Evolutionary conservation across 2,888 invertebrate species (phyloP), one percentile per base, ranked within the genome.

Genomic region (Stegophylla sp.): DNA sequence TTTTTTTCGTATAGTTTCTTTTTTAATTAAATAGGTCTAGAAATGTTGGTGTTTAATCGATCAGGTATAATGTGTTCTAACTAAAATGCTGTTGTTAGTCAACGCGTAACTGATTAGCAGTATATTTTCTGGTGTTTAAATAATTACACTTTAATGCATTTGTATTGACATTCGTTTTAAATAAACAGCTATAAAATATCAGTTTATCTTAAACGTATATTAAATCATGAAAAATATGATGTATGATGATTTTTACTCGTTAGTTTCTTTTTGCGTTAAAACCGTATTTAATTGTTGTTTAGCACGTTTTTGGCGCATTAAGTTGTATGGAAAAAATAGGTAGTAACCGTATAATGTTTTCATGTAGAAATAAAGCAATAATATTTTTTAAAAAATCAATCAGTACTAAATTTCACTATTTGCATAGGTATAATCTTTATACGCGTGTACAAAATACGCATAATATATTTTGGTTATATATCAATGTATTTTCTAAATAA

Each of bases 291-390:
- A 20, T 56, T 1, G 34, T 71, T 3, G 28, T 63, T 81, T 72
- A 48, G 72, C 48, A 81, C 72, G 81, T 81, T 72, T 63, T 63
- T 72, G 63, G 48, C 72, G 71, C 71, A 64, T 75, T 10, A 64
- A 17, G 51, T 64, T 74, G 26, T 28, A 1, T 7, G 26, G 5
- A 5, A 28, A 23, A 63, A 34, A 9, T 23, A 12, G 0, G 12
- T 59, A 20, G 23, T 56, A n/a, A 63, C 20, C n/a, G 28, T 26
- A 26, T 28, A 61, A n/a, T 53, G n/a, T 53, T 4, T 23, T 20
- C 53, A 1, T 56, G 20, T 5, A 15, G 15, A 61, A 3, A 7
- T 34, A 7, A 34, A 34, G 7, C 34, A 34, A 34, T 5, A 34
- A 5, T 34, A 34, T 34, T 3, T 34, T 34, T 34, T 5, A 34